These are phyloP conservation scores for Malurus leucopterus DNA, from an alignment of 2,797 vertebrate genomes.

Conservation along the genomic window DNA sequence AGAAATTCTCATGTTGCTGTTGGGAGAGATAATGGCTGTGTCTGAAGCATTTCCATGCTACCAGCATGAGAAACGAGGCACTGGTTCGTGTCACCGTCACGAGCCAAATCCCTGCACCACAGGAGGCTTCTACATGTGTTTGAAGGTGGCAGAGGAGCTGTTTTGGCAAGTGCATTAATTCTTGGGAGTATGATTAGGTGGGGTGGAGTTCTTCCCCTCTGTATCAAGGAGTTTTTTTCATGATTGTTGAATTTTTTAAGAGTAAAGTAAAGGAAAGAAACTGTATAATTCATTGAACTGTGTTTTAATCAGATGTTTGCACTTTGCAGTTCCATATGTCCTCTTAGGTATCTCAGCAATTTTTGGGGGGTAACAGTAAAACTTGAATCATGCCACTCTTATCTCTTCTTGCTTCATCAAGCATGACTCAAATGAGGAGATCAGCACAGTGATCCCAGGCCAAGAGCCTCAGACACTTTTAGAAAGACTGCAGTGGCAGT, in stretches of 20 bases:
- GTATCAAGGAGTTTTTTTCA: background rate
- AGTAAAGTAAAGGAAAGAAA: background rate
- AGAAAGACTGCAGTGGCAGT: background rate
- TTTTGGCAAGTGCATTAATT: background rate
- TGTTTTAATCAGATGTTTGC: constrained; percentile 12
- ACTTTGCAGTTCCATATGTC: background rate
- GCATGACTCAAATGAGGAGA: background rate
- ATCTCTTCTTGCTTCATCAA: background rate
- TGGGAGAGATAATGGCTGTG: background rate
- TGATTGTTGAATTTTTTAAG: background rate
- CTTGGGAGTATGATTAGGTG: background rate
- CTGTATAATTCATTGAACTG: background rate
- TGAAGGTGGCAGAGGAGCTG: background rate
- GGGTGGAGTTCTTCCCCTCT: background rate
- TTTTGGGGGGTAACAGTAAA: background rate
- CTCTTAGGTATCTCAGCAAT: background rate
- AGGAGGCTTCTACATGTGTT: background rate
- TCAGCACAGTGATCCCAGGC: background rate
- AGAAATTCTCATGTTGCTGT: background rate
- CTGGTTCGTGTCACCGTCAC: background rate
- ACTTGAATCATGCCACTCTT: background rate
- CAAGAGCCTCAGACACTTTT: background rate
- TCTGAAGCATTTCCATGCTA: background rate
- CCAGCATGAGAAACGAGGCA: accelerated
- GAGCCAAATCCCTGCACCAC: background rate